phyloP scores from a whole-genome alignment of 1,140 invertebrate genomes.

The Orussus abietinus region DNA sequence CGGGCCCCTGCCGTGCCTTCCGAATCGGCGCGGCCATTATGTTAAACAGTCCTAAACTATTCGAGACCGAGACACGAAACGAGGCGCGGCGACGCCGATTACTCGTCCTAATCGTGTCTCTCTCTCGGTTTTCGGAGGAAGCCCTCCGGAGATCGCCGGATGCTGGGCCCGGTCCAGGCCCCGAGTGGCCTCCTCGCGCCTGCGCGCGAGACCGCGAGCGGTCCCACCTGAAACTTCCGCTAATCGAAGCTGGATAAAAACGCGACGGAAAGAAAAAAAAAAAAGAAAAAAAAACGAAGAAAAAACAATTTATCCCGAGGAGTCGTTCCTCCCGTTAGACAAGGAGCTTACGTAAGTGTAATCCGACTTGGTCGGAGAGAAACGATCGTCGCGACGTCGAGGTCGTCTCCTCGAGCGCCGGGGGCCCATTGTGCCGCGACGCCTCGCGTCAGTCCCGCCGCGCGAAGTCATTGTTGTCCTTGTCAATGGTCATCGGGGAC shows the following conservation, averaged over 20 bases:
- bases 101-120: conserved; percentile 40
- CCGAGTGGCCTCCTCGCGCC: no score
- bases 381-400: no score
- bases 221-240: no score
- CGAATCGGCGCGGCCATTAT: conserved; percentile 2
- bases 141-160: no score
- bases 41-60: conserved; percentile 4
- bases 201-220: no score
- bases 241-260: not conserved
- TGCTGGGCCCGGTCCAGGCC: no score
- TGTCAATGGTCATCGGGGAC: conserved; percentile 34
- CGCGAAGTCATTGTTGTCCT: conserved; percentile 26
- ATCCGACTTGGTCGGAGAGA: no score
- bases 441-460: no score
- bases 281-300: not conserved
- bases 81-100: conserved; percentile 24
- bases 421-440: conserved; percentile 35
- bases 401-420: no score
- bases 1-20: no score
- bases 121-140: no score
- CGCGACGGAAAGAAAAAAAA: not conserved
- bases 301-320: not conserved
- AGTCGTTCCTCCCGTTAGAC: conserved; percentile 1
- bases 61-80: conserved; percentile 14
- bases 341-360: conserved; percentile 17